phyloP scores from a whole-genome alignment of 2,888 invertebrate species.

The Hirudinaria manillensis region DNA sequence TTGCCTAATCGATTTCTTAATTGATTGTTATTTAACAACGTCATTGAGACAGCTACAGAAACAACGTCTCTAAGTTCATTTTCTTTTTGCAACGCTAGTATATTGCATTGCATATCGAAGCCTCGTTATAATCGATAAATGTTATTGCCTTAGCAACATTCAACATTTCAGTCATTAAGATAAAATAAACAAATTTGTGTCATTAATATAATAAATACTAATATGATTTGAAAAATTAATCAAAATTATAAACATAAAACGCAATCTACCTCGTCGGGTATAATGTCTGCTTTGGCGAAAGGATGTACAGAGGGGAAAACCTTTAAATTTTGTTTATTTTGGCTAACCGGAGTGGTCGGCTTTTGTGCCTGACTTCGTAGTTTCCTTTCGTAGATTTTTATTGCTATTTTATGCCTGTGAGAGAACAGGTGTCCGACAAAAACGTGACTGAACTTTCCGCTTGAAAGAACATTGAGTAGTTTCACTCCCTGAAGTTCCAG shows the following conservation, averaged over 20 bases:
- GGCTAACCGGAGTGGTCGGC: background rate
- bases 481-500: constrained; percentile 22
- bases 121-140: too few species aligned
- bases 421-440: constrained; percentile 25
- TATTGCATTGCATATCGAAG: too few species aligned
- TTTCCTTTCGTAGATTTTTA: constrained; percentile 28
- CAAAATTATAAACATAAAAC: too few species aligned
- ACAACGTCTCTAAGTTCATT: too few species aligned
- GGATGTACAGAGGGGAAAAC: background rate
- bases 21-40: background rate
- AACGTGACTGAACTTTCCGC: constrained; percentile 31
- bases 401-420: constrained; percentile 4
- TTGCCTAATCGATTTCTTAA: background rate
- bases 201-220: too few species aligned
- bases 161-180: too few species aligned
- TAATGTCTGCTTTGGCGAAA: background rate
- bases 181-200: too few species aligned
- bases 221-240: background rate
- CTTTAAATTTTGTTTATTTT: constrained; percentile 10
- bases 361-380: constrained; percentile 9
- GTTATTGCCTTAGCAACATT: too few species aligned
- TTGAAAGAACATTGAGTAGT: constrained; percentile 23
- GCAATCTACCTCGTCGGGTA: constrained; percentile 27
- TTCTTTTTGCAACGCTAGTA: too few species aligned
- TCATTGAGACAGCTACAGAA: too few species aligned